These are phyloP conservation scores for Idaea straminata DNA, from an alignment of 2,888 invertebrate genomes.

Conservation along the genomic window DNA sequence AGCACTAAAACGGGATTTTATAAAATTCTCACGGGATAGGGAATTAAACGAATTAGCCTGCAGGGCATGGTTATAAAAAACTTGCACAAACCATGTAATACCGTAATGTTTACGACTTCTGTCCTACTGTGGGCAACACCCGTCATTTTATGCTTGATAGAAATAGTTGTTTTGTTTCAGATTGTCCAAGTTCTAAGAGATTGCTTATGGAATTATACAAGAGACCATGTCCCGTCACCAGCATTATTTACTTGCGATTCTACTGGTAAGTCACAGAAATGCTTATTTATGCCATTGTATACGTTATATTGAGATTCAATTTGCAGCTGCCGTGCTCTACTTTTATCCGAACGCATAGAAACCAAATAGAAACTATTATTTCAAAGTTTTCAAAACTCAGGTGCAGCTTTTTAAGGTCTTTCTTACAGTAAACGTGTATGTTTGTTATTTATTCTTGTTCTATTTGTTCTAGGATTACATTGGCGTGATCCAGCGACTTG, in stretches of 20 bases:
- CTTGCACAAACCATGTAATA: too few relatives aligned
- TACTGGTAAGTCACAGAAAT: constrained; percentile 59
- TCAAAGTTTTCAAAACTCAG: too few relatives aligned
- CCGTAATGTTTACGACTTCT: too few relatives aligned
- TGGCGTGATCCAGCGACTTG: constrained; percentile 89
- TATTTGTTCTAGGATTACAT: constrained; percentile 68
- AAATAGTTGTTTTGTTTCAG: constrained; percentile 57
- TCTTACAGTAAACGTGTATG: constrained; percentile 4
- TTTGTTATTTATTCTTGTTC: constrained; percentile 7
- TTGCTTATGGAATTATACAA: constrained; percentile 93
- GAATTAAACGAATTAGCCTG: too few relatives aligned
- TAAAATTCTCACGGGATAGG: too few relatives aligned
- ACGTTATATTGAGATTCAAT: not conserved
- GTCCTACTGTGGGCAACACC: too few relatives aligned
- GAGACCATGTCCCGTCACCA: constrained; percentile 93
- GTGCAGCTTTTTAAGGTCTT: not conserved
- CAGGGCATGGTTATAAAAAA: too few relatives aligned
- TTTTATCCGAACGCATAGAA: too few relatives aligned
- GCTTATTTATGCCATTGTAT: not conserved
- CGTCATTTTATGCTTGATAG: not conserved
- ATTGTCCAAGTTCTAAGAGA: constrained; percentile 90
- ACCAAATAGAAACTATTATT: too few relatives aligned
- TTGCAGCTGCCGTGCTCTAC: not conserved
- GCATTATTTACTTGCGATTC: constrained; percentile 86
- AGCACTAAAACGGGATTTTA: too few relatives aligned